Base-by-base conservation (phyloP, 1,140 invertebrate species). In the Papilio glaucus region DNA sequence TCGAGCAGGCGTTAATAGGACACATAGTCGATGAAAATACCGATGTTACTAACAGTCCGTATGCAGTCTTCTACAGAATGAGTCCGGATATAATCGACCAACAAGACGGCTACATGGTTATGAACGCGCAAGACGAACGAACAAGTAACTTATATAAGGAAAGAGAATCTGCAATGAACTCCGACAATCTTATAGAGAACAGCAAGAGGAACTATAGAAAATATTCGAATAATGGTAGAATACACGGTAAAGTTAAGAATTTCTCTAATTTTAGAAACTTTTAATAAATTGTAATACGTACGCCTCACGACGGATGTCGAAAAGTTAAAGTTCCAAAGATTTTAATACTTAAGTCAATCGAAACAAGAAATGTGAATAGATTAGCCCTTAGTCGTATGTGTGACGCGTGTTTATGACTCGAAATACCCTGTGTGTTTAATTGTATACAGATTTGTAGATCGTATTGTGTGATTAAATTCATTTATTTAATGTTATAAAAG, bases 21-120 rank as follows among this genome's bases (percentile, higher is more conserved):
- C 85, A 80, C 9, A 80, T 81, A 33, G 82, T 60, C 18, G 80
- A 80, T 53, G 75, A 80, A 21, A 77, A 69, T 39, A 61, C 73
- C 4, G 79, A 79, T 67, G 29, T 49, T 1, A 79, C 77, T 12
- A 74, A 76, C 18, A 77, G 70, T n/a, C 84, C 85, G 3, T 86
- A 87, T 41, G 85, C 86, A 2, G 24, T 88, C 10, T 89, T 89
- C 39, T 86, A 89, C 45, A 78, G 79, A 65, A 83, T 81, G 73
- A 83, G 78, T 49, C 79, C 81, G 1, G 80, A 84, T 42, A 71
- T 67, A 26, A 60, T 77, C 39, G 79, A 79, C 0, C 72, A 70
- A 21, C 75, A 77, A 15, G 74, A 76, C n/a, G 72, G 53, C 0
- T 75, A 72, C 13, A 72, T 75, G 42, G 8, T 73, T 3, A 39